These are phyloP conservation scores for Drosophila watanabei DNA, from an alignment of 1,140 invertebrate genomes.

Conservation along the genomic window DNA sequence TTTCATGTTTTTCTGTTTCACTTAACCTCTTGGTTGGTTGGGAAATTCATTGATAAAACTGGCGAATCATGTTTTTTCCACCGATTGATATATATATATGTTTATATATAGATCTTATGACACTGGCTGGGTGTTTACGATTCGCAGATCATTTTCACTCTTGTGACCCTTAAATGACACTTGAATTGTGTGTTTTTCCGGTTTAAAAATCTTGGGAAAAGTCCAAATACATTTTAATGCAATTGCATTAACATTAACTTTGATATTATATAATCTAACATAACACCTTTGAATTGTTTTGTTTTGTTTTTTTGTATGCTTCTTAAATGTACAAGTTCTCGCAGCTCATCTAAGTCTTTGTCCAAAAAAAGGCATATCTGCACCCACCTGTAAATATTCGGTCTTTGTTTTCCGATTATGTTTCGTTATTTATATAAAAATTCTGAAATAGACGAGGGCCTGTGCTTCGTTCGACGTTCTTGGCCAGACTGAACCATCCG, in stretches of 20 bases:
- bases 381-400: conserved; percentile 74
- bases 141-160: conserved; percentile 36
- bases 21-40: conserved; percentile 6
- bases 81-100: conserved; percentile 3
- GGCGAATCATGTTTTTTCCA: conserved; percentile 47
- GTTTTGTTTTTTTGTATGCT: conserved; percentile 7
- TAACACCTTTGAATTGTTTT: conserved; percentile 53
- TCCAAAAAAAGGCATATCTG: neutral
- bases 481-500: conserved; percentile 56
- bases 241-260: conserved; percentile 36
- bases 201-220: neutral
- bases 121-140: conserved; percentile 34
- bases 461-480: conserved; percentile 42
- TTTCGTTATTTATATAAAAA: conserved; percentile 36
- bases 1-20: conserved; percentile 35
- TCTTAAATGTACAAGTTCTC: neutral
- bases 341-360: neutral
- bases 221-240: neutral
- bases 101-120: conserved; percentile 24
- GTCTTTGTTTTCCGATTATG: conserved; percentile 51
- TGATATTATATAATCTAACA: conserved; percentile 63
- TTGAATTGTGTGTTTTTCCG: conserved; percentile 4
- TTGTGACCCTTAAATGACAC: conserved; percentile 36
- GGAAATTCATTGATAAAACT: conserved; percentile 70
- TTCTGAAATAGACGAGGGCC: conserved; percentile 2